Evolutionary conservation across 2,888 invertebrate genomes (phyloP).

Genomic region (Scrobipalpa atriplicella): DNA sequence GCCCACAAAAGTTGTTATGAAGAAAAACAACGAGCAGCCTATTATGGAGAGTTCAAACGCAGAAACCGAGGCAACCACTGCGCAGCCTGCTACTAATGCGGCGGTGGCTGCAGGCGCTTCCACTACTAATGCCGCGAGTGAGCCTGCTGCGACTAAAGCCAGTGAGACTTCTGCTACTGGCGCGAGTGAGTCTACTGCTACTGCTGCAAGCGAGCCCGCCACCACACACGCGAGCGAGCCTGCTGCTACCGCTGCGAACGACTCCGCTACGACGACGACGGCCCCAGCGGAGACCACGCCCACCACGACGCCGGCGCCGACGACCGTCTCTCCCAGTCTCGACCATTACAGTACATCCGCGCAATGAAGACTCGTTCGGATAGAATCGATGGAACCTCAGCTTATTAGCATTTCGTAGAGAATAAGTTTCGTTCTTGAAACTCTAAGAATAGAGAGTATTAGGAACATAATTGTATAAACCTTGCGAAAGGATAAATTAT

Average conservation of each 20-base stretch:
- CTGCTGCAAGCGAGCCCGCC: not conserved
- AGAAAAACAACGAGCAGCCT: slow-evolving; percentile 54
- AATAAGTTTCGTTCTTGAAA: slow-evolving; percentile 78
- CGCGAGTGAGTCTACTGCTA: not conserved
- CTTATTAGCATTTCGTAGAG: slow-evolving; percentile 74
- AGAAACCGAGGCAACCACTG: slow-evolving; percentile 1
- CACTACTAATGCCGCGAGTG: slow-evolving; percentile 1
- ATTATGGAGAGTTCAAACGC: not conserved
- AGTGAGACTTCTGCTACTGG: not conserved
- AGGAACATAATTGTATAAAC: slow-evolving; percentile 58
- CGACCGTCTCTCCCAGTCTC: slow-evolving; percentile 24
- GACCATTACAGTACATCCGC: not conserved
- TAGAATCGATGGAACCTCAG: slow-evolving; percentile 62
- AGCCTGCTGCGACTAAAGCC: slow-evolving; percentile 33
- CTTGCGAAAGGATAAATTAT: slow-evolving; percentile 47
- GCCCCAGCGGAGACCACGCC: not conserved
- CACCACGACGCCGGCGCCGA: slow-evolving; percentile 38
- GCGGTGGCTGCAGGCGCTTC: not conserved
- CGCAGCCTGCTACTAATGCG: not conserved
- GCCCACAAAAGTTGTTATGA: slow-evolving; percentile 71
- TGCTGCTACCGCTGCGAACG: slow-evolving; percentile 31
- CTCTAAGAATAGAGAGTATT: slow-evolving; percentile 75
- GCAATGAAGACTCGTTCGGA: slow-evolving; percentile 26
- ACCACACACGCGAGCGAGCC: not conserved
- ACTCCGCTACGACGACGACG: slow-evolving; percentile 37